Evolutionary conservation across 2,888 invertebrate species (phyloP).

Genomic region (Elegia similella): DNA sequence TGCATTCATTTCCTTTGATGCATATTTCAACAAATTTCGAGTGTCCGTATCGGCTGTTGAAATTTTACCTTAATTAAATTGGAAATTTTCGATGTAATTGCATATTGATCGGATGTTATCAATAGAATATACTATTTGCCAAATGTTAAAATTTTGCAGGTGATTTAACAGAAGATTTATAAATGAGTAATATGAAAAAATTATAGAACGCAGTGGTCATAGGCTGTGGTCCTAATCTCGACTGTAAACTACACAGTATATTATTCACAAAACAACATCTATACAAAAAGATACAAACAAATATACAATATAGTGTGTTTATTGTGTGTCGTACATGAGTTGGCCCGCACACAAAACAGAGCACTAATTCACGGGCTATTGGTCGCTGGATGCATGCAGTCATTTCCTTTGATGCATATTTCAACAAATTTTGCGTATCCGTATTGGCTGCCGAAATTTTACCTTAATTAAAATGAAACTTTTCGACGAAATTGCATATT

Average conservation of each 20-base stretch:
- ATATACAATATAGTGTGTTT: background rate
- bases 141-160: no score
- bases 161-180: no score
- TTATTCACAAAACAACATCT: no score
- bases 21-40: slow-evolving; percentile 56
- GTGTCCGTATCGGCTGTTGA: slow-evolving; percentile 30
- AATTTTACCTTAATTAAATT: slow-evolving; percentile 51
- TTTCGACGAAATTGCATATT: slow-evolving; percentile 33
- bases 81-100: slow-evolving; percentile 34
- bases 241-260: no score
- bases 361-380: slow-evolving; percentile 17
- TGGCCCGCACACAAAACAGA: slow-evolving; percentile 5
- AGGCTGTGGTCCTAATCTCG: no score
- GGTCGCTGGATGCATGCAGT: slow-evolving; percentile 38
- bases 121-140: no score
- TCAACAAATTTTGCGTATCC: slow-evolving; percentile 46
- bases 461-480: slow-evolving; percentile 47
- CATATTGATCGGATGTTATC: slow-evolving; percentile 26
- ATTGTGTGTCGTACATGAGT: background rate
- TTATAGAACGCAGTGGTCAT: no score
- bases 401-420: slow-evolving; percentile 61
- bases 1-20: slow-evolving; percentile 58
- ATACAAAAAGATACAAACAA: no score
- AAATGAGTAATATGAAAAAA: no score
- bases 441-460: slow-evolving; percentile 36